Evolutionary conservation across 1,140 invertebrate species (phyloP), one percentile per base, ranked within the genome.

Genomic region (Drosophila gunungcola): DNA sequence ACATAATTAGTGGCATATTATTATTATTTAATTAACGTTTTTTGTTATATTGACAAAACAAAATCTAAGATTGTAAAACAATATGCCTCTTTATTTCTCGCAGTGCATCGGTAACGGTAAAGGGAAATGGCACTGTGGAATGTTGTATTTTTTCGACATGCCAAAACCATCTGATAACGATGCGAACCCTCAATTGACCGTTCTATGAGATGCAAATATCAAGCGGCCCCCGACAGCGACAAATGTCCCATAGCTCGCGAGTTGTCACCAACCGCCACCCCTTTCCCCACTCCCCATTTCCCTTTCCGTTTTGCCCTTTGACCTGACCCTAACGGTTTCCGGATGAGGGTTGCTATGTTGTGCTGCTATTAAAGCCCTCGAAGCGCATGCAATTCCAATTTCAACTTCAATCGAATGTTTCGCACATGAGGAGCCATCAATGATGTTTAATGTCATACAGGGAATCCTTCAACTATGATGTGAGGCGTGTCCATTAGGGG

Each of bases 121-220:
- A 39, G 51, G 67, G 49, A 70, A 70, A 70, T 70, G 67, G 67
- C 67, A 70, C 63, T 27, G 63, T 56, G 42, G 63, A 70, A 70
- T 70, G 51, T 69, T 68, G 16, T 52, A 52, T 49, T 67, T 67
- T 65, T 48, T 36, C 27, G 67, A 38, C 67, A 39, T 70, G 63
- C 63, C 34, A 51, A 54, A 70, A 69, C 67, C 67, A 70, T 70
- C 67, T 70, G 67, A 69, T 70, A 70, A 56, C 67, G 67, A 56
- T 48, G 64, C 64, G 64, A 68, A 68, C 64, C 64, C 64, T 68
- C 64, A 68, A 64, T 68, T 68, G 67, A 69, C 67, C 67, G 67
- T 70, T 69, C 67, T 56, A 56, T 25, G 51, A 69, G 63, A 70
- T 70, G 67, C 67, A 70, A 70, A 68, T 70, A 70, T 48, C 67